Conservation (phyloP, 2,888 invertebrate genomes). For the Athalia cordata region DNA sequence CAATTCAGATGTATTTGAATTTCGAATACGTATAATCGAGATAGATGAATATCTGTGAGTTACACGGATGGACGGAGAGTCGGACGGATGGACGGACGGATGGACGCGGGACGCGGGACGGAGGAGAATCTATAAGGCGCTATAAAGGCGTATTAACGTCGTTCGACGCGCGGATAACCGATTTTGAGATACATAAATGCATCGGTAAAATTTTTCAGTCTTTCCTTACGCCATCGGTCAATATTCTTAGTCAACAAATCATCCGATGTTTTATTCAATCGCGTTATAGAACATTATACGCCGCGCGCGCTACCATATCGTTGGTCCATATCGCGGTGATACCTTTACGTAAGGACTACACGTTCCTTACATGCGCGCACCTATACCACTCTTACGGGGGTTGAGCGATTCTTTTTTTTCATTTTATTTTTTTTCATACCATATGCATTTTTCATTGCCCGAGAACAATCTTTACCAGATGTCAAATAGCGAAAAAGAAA, state of each 20-base stretch:
- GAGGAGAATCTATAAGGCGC: slow-evolving; percentile 59
- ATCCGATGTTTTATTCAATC: slow-evolving; percentile 45
- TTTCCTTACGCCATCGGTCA: slow-evolving; percentile 45
- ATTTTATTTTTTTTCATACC: slow-evolving; percentile 1
- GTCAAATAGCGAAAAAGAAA: not conserved
- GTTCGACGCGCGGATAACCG: slow-evolving; percentile 34
- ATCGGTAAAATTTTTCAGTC: slow-evolving; percentile 57
- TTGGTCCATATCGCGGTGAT: slow-evolving; percentile 48
- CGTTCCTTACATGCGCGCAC: not conserved
- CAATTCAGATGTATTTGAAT: slow-evolving; percentile 50
- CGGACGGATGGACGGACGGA: not conserved
- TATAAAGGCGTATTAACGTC: slow-evolving; percentile 32
- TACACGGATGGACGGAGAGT: not conserved
- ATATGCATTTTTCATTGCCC: not conserved
- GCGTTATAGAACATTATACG: slow-evolving; percentile 66
- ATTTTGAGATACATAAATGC: slow-evolving; percentile 67
- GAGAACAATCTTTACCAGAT: not conserved
- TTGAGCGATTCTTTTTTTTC: slow-evolving; percentile 15
- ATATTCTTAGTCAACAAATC: slow-evolving; percentile 42
- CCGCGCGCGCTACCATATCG: slow-evolving; percentile 57
- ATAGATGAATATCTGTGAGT: slow-evolving; percentile 47
- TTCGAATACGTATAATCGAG: slow-evolving; percentile 49
- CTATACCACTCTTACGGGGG: not conserved
- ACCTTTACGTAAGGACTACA: slow-evolving; percentile 63
- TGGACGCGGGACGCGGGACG: slow-evolving; percentile 18